Percentiles rank a stretch among this genome's conserved stretches.
Conservation (phyloP, 2,113 vertebrate genomes). For the Hydrochoerus hydrochaeris region DNA sequence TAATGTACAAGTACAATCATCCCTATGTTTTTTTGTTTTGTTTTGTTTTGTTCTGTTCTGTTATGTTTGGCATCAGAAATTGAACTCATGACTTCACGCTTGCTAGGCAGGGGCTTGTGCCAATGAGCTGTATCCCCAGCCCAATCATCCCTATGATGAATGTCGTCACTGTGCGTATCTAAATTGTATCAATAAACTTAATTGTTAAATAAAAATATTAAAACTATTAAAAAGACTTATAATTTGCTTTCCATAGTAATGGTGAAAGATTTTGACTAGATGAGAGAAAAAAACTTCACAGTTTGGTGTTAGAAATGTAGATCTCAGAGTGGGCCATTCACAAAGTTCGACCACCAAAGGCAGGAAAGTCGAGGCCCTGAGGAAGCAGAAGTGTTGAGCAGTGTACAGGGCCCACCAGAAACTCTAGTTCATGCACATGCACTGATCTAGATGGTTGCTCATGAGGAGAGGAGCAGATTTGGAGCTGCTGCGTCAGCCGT, state of each 20-base stretch:
- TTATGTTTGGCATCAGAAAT: too few relatives aligned
- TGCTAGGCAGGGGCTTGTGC: too few relatives aligned
- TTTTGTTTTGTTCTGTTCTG: too few relatives aligned
- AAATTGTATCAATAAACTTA: neutral
- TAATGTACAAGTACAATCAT: neutral
- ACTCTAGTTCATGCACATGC: neutral
- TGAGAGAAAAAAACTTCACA: neutral
- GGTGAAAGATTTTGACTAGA: conserved; percentile 24
- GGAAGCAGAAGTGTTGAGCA: neutral
- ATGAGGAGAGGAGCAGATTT: neutral
- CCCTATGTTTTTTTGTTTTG: too few relatives aligned
- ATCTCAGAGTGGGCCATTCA: neutral
- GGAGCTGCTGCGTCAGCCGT: neutral
- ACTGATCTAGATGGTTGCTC: neutral
- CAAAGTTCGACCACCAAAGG: neutral
- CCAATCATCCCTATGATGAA: neutral
- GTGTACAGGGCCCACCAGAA: neutral
- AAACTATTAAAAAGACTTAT: neutral
- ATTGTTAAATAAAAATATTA: neutral
- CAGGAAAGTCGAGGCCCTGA: neutral
- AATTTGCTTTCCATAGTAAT: conserved; percentile 1
- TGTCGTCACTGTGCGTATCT: neutral
- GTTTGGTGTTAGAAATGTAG: neutral
- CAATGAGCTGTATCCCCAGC: too few relatives aligned
- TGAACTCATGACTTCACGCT: too few relatives aligned